These are phyloP conservation scores for Neotragus moschatus DNA, from an alignment of 2,113 vertebrate genomes.

Conservation along the genomic window DNA sequence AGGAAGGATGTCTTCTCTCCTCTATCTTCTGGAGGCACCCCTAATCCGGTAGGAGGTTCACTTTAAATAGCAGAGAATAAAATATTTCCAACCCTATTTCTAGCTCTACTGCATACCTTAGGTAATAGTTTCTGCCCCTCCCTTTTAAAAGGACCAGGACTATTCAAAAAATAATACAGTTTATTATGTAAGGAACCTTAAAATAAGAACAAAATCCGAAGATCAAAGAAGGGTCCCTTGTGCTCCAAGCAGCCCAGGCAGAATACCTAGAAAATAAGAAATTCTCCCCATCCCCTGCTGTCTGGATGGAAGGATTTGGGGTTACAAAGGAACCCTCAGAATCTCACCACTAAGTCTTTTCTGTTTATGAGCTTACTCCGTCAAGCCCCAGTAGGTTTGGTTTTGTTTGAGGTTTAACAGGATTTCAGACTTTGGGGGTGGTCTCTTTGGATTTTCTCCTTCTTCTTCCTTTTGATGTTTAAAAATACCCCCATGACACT, in stretches of 20 bases:
- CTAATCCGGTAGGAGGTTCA: neutral
- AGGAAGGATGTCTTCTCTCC: neutral
- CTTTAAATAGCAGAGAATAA: neutral
- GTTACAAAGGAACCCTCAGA: neutral
- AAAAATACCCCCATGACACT: neutral
- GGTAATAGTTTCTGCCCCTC: neutral
- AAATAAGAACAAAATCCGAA: neutral
- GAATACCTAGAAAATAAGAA: slow-evolving; percentile 27
- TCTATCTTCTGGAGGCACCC: too few relatives aligned
- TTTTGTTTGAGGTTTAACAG: slow-evolving; percentile 79
- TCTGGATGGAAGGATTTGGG: neutral
- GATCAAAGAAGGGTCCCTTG: neutral
- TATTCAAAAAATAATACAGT: neutral
- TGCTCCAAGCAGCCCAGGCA: neutral
- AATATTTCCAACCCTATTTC: neutral
- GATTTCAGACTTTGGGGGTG: slow-evolving; percentile 76
- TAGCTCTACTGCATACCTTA: neutral
- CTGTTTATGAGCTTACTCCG: slow-evolving; percentile 69
- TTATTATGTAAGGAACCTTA: neutral
- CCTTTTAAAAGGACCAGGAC: neutral
- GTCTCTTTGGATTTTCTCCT: slow-evolving; percentile 67
- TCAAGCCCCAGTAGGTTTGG: slow-evolving; percentile 77
- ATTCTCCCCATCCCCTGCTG: neutral
- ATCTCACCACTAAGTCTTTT: slow-evolving; percentile 30
- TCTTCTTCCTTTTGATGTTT: slow-evolving; percentile 33